Evolutionary conservation across 2,888 invertebrate species (phyloP), one percentile per base, ranked within the genome.

Genomic region (Malachius bipustulatus): DNA sequence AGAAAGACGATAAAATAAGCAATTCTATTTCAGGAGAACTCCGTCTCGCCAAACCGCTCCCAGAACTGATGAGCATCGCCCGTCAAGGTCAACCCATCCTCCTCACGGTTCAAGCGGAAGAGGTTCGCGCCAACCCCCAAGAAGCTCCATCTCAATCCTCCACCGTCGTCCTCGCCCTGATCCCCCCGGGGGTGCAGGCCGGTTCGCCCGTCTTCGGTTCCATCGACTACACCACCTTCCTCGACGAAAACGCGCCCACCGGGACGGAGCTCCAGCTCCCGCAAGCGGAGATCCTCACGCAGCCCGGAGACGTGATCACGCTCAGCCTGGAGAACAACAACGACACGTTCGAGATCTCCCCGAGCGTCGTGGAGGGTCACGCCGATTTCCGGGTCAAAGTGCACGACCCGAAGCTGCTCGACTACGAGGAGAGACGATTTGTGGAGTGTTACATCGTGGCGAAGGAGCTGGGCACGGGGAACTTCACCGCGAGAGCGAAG

Each of bases 331-430:
- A 75, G 9, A 81, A 80, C 39, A 85, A 85, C 57, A 87, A 87
- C 57, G 85, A 82, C 19, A 87, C 87, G 3, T 94, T 94, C 55
- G 88, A 89, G 59, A 78, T 94, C 37, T 71, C 75, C 4, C 93
- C 93, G 1, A 75, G 77, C 16, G 82, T 85, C 2, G 82, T 82
- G 1, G 83, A 87, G 56, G 74, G 82, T 9, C 47, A 51, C 36
- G 37, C 53, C 8, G 19, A 37, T 11, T 39, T 91, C 55, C 70
- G 81, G 34, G 76, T 96, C 43, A 75, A 77, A 55, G 87, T 94
- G 14, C 76, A 84, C 40, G 83, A 91, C 57, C 82, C 83, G 42
- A 66, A 70, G 1, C 65, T 83, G 49, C 69, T 94, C 45, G 91
- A 94, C 62, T 94, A 80, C 54, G 94, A 96, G 60, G 70, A 71